phyloP scores from a whole-genome alignment of 2,113 vertebrate genomes.

The Mugil cephalus region DNA sequence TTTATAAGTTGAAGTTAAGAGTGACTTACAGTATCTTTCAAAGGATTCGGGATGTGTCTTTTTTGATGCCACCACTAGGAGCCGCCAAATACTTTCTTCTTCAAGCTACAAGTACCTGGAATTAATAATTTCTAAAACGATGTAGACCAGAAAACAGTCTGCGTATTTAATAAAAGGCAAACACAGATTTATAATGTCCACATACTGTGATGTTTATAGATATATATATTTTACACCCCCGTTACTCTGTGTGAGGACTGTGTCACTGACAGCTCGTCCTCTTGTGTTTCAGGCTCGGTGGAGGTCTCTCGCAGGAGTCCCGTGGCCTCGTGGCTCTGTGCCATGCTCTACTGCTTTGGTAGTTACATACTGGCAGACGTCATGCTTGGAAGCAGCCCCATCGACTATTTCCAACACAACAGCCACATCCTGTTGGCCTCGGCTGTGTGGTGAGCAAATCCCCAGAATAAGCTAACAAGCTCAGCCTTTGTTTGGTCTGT shows the following conservation, averaged over 20 bases:
- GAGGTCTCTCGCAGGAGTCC: slow-evolving; percentile 94
- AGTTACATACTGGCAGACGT: slow-evolving; percentile 96
- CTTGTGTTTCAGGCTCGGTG: slow-evolving; percentile 86
- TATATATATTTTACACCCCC: too few species aligned
- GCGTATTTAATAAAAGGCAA: background rate
- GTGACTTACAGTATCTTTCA: too few species aligned
- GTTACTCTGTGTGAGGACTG: background rate
- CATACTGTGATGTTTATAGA: background rate
- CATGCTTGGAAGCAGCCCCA: slow-evolving; percentile 90
- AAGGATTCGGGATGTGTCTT: too few species aligned
- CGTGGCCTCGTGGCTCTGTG: slow-evolving; percentile 94
- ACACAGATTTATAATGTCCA: background rate
- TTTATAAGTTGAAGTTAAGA: too few species aligned
- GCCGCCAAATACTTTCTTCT: background rate
- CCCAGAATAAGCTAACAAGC: too few species aligned
- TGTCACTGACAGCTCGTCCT: slow-evolving; percentile 15
- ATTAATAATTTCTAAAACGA: background rate
- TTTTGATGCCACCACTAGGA: background rate
- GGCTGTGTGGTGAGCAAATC: slow-evolving; percentile 90
- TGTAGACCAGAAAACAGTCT: too few species aligned
- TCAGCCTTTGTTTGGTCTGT: too few species aligned
- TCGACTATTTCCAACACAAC: slow-evolving; percentile 95
- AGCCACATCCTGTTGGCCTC: slow-evolving; percentile 94
- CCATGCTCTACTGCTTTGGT: slow-evolving; percentile 98
- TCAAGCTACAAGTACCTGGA: background rate